Evolutionary conservation across 1,140 invertebrate species (phyloP).

Genomic region (Drosophila yakuba): DNA sequence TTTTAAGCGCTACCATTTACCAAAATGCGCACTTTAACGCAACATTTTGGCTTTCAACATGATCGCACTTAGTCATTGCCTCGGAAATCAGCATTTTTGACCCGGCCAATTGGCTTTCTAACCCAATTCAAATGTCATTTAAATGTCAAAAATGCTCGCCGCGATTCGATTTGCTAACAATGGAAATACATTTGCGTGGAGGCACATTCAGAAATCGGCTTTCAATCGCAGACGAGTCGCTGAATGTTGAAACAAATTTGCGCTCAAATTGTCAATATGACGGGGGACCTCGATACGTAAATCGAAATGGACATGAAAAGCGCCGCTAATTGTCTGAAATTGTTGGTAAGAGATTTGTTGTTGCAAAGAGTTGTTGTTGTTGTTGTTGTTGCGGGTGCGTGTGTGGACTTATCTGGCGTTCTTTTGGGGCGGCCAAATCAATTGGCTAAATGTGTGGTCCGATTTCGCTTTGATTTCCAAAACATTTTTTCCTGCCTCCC

Average conservation of each 20-base stretch:
- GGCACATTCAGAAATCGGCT: slow-evolving; percentile 39
- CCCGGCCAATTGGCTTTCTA: slow-evolving; percentile 45
- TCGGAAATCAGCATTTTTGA: slow-evolving; percentile 15
- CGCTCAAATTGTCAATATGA: slow-evolving; percentile 80
- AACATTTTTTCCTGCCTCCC: slow-evolving; percentile 5
- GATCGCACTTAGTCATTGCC: slow-evolving; percentile 27
- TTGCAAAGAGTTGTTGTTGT: slow-evolving; percentile 18
- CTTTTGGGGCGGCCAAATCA: slow-evolving; percentile 53
- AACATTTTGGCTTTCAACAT: slow-evolving; percentile 42
- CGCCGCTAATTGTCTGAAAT: slow-evolving; percentile 84
- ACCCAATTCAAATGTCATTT: slow-evolving; percentile 75
- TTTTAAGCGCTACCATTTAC: background rate
- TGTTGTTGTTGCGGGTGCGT: slow-evolving; percentile 44
- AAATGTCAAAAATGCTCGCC: slow-evolving; percentile 67
- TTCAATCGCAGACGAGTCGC: slow-evolving; percentile 39
- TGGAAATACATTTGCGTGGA: slow-evolving; percentile 71
- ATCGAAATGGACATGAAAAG: slow-evolving; percentile 68
- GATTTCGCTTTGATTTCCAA: slow-evolving; percentile 68
- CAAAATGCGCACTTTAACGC: slow-evolving; percentile 18
- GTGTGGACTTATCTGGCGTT: slow-evolving; percentile 33
- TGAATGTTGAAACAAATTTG: slow-evolving; percentile 80
- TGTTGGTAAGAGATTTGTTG: slow-evolving; percentile 53
- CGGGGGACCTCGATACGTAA: slow-evolving; percentile 48
- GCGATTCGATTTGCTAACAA: slow-evolving; percentile 59
- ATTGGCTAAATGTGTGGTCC: slow-evolving; percentile 69